Evolutionary conservation across 2,797 vertebrate genomes (phyloP), one percentile per base, ranked within the genome.

Genomic region (Anolis apletophallus): DNA sequence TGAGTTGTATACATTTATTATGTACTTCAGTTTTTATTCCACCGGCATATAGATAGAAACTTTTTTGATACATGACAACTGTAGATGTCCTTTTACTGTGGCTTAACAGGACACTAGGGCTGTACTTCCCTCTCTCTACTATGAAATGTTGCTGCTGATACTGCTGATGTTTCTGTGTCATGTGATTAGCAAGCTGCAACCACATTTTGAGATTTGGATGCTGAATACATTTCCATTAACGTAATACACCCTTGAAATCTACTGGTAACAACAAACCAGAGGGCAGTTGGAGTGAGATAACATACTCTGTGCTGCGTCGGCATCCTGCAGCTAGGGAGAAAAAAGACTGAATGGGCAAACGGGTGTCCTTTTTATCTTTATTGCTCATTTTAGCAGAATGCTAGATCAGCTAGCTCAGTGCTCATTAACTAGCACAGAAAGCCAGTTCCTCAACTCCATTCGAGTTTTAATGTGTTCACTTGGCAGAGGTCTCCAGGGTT

Each of bases 201-300:
- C 12, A 54, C 54, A 57, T 84, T 80, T 67, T 79, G 54, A 84
- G 75, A 80, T 73, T 73, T 72, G 68, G 55, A 59, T 8, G 19
- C 32, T 73, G 23, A 90, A 89, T 89, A 59, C 72, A 17, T 84
- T 46, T 91, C 87, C 83, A 80, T 90, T 69, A 92, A 80, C 13
- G 76, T 84, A 84, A 57, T n/a, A 59, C 52, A 72, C 64, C 71
- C 85, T 81, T 89, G 50, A 69, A 80, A 87, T 74, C 32, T 59
- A 55, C 54, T 73, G 81, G 1, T 40, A n/a, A 3, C 83, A 83
- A 83, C 23, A 80, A 73, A 68, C 40, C 84, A 87, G 67, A 81
- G 74, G 34, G 34, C 19, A 3, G 9, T 29, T 82, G 52, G 1
- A 88, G 54, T 3, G 0, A 85, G 61, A 89, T 80, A 80, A 76